Conservation (phyloP, 92 coral and sea anemone species). For the Pocillopora grandis region DNA sequence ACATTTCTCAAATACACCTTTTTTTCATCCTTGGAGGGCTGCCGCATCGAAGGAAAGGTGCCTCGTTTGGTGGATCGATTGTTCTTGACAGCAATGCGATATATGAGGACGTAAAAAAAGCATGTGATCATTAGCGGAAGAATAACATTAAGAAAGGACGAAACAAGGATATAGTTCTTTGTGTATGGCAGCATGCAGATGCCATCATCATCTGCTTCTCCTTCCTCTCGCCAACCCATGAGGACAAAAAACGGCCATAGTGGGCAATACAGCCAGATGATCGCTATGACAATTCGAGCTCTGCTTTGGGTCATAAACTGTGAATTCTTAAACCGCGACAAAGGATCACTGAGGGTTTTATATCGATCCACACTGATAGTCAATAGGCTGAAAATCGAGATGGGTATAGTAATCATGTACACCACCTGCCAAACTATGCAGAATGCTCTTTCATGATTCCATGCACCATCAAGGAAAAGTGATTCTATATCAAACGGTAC, state of each 20-base stretch:
- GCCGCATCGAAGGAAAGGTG: constrained; percentile 2
- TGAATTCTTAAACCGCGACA: constrained; percentile 57
- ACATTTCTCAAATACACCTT: constrained; percentile 56
- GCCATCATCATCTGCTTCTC: constrained; percentile 3
- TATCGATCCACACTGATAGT: constrained; percentile 75
- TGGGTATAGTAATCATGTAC: constrained; percentile 60
- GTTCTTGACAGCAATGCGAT: constrained; percentile 55
- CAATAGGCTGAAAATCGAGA: constrained; percentile 67
- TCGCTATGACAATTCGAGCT: constrained; percentile 43
- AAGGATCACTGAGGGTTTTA: constrained; percentile 72
- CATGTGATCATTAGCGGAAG: constrained; percentile 59
- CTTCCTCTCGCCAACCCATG: constrained; percentile 40
- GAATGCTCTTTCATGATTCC: constrained; percentile 65
- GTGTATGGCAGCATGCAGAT: constrained; percentile 57
- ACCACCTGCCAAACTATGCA: constrained; percentile 64
- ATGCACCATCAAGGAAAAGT: constrained; percentile 50
- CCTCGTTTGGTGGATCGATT: constrained; percentile 16
- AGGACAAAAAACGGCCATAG: constrained; percentile 32
- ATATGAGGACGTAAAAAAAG: constrained; percentile 56
- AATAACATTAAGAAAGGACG: constrained; percentile 51
- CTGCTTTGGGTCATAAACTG: constrained; percentile 68
- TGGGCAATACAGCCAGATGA: constrained; percentile 70
- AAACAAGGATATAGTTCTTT: constrained; percentile 34
- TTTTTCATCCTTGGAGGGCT: constrained; percentile 14
- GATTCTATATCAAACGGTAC: constrained; percentile 77